Conservation (phyloP, 2,888 invertebrate genomes). For the Tanypteryx hageni region DNA sequence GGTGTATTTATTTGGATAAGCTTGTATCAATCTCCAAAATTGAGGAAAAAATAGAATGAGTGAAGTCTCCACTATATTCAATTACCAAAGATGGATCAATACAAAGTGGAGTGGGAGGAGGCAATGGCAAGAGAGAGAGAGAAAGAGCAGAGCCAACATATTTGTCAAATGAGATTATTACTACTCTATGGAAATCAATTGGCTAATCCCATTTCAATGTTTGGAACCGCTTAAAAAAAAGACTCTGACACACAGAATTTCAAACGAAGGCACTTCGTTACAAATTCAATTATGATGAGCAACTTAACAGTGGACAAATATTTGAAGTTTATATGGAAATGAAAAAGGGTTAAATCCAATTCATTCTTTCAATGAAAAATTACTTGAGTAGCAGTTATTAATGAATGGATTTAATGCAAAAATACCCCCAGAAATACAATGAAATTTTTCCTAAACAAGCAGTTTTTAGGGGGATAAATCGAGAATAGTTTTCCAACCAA, state of each 20-base stretch:
- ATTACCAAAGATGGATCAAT: constrained; percentile 64
- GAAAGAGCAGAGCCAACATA: constrained; percentile 32
- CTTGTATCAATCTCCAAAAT: constrained; percentile 63
- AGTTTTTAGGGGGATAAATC: too few relatives aligned
- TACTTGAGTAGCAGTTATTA: neutral
- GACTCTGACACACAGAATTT: constrained; percentile 48
- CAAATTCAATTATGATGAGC: constrained; percentile 62
- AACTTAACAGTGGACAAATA: constrained; percentile 60
- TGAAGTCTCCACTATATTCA: constrained; percentile 62
- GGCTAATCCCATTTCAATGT: constrained; percentile 58
- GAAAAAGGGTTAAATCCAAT: constrained; percentile 55
- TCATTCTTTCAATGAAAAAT: constrained; percentile 49
- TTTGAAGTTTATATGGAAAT: constrained; percentile 45
- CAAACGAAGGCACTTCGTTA: constrained; percentile 60
- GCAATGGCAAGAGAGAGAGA: neutral
- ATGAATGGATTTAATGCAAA: too few relatives aligned
- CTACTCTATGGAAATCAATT: constrained; percentile 60
- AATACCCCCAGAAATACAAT: too few relatives aligned
- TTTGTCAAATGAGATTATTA: constrained; percentile 64
- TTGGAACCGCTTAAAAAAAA: constrained; percentile 57
- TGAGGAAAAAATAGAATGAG: constrained; percentile 43
- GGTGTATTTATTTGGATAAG: constrained; percentile 63
- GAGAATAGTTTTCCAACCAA: too few relatives aligned
- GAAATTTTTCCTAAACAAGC: too few relatives aligned
- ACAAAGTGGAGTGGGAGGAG: constrained; percentile 18